Percentiles rank a stretch among this genome's conserved stretches.
Conservation (phyloP, 2,888 invertebrate species). For the Morpho helenor region DNA sequence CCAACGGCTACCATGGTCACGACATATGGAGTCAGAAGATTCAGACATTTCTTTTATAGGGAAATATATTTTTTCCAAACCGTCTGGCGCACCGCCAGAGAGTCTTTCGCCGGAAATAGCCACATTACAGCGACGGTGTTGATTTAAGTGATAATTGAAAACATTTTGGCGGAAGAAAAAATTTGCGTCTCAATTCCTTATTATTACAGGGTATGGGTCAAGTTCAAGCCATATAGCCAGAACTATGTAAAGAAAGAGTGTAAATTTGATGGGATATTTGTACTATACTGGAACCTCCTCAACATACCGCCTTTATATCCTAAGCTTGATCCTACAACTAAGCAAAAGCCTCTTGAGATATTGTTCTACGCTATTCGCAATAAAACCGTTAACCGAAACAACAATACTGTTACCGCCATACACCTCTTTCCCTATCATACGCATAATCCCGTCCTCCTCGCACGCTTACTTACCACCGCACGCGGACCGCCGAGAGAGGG, state of each 20-base stretch:
- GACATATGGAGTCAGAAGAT: not conserved
- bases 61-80: slow-evolving; percentile 1
- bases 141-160: slow-evolving; percentile 13
- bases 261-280: no score
- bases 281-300: no score
- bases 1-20: not conserved
- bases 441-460: no score
- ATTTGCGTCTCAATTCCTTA: not conserved
- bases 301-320: no score
- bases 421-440: no score
- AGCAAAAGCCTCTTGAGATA: no score
- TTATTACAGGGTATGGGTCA: not conserved
- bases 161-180: slow-evolving; percentile 1
- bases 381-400: no score
- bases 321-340: no score
- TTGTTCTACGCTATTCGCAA: no score
- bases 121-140: slow-evolving; percentile 6
- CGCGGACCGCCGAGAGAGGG: no score
- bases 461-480: no score
- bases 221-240: not conserved
- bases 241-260: not conserved
- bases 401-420: no score
- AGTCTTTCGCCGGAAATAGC: slow-evolving; percentile 18
- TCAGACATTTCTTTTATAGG: slow-evolving; percentile 6
- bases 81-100: slow-evolving; percentile 16